A percentile compares a stretch with the other conserved stretches of the same genome.
Conservation (phyloP, 2,113 vertebrate species). For the Erythrolamprus reginae region DNA sequence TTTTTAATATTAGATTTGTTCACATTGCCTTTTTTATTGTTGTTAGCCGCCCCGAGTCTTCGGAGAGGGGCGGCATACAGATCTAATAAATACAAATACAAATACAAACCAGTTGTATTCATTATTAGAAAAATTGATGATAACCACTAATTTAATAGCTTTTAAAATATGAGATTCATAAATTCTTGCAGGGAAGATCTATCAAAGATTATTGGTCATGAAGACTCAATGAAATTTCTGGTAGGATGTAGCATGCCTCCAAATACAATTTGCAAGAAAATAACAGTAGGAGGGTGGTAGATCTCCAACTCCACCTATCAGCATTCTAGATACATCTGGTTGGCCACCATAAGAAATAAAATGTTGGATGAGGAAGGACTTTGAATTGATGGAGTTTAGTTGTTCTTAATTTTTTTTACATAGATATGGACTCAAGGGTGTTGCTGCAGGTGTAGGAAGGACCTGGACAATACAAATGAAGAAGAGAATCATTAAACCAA, state of each 20-base stretch:
- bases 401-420: neutral
- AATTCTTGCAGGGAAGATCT: neutral
- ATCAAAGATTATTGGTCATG: neutral
- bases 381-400: neutral
- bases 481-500: neutral
- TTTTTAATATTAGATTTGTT: no score
- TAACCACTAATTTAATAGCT: neutral
- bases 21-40: no score
- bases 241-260: neutral
- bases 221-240: neutral
- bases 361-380: neutral
- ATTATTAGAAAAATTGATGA: neutral
- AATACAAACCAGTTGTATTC: neutral
- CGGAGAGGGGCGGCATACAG: no score
- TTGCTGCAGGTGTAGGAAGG: neutral
- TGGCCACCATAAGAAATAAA: neutral
- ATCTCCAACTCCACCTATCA: neutral
- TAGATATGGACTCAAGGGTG: neutral
- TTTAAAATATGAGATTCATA: neutral
- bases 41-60: no score
- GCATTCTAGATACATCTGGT: neutral
- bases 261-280: neutral
- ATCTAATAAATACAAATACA: no score
- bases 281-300: neutral
- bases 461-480: neutral